phyloP scores from a whole-genome alignment of 2,113 vertebrate genomes.

The Eublepharis macularius region DNA sequence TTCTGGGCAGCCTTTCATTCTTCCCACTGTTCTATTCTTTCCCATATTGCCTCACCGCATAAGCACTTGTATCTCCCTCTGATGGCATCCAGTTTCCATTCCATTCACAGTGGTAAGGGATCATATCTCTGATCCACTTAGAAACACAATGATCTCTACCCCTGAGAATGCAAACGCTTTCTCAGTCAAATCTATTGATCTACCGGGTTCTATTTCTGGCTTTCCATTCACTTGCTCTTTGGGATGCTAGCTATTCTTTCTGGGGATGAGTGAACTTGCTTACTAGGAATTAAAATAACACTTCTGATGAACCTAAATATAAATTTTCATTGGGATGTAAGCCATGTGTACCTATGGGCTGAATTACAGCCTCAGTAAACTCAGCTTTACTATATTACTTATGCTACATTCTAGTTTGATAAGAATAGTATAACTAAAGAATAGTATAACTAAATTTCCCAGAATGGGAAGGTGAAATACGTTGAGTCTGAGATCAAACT shows the following conservation, averaged over 20 bases:
- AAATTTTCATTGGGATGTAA: constrained; percentile 29
- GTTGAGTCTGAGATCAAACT: background rate
- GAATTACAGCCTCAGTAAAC: background rate
- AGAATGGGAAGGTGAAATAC: background rate
- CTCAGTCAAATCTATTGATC: constrained; percentile 90
- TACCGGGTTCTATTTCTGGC: constrained; percentile 88
- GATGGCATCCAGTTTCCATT: constrained; percentile 83
- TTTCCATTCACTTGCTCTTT: constrained; percentile 76
- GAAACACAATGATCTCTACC: constrained; percentile 87
- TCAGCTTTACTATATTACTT: background rate
- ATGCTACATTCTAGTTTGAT: background rate
- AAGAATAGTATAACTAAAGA: constrained; percentile 13
- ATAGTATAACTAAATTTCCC: background rate
- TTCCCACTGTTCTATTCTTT: constrained; percentile 75
- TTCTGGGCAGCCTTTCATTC: constrained; percentile 70
- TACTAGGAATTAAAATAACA: constrained; percentile 56
- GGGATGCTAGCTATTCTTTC: constrained; percentile 66
- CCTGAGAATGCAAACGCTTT: constrained; percentile 86
- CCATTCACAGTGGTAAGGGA: constrained; percentile 84
- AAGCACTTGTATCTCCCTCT: constrained; percentile 73
- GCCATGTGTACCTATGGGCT: background rate
- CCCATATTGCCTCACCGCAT: constrained; percentile 80
- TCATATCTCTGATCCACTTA: constrained; percentile 91
- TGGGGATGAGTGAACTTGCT: constrained; percentile 68
- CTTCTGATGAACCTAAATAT: constrained; percentile 67